Evolutionary conservation across 30 jellyfish, hydroid and myxozoan species (phyloP), one percentile per base, ranked within the genome.

Genomic region (Phacellophora camtschatica): DNA sequence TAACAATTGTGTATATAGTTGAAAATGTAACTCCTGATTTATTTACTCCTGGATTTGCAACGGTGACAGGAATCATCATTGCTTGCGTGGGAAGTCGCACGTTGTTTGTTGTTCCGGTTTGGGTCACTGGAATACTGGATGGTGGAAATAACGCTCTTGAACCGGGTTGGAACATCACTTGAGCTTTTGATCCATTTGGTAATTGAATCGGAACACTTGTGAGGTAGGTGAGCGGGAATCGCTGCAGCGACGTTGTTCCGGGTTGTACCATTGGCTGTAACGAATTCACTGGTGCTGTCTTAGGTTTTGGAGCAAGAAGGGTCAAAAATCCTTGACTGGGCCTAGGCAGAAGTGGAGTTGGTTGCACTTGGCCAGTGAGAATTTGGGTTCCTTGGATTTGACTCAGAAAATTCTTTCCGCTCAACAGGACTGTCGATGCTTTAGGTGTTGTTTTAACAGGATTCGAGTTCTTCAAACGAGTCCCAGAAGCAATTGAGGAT

Each of bases 401-500:
- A n/a, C n/a, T n/a, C n/a, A n/a, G n/a, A n/a, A n/a, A n/a, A n/a
- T n/a, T n/a, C 32, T 35, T 23, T 3, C 48, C 27, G 30, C 74
- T 45, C 51, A 64, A 8, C 10, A 50, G 29, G 7, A 27, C 27
- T 11, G 33, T n/a, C 25, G 81, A 48, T 2, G 83, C 7, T 18
- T 50, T 66, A 0, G 91, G 72, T 3, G 51, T 57, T 8, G 91
- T 64, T 22, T 27, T 80, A 24, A 51, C n/a, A 18, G 57, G 70
- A 13, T 48, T 49, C 3, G 91, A 33, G 71, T 48, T 80, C 42
- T 66, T 33, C 41, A 80, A 45, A 18, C 76, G 77, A 7, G 76
- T 39, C 6, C 91, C 91, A 64, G 91, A 80, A 33, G 62, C 91
- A 59, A 80, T 45, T 2, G 91, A 80, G 24, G 77, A 71, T 51